Evolutionary conservation across 2,888 invertebrate species (phyloP), one percentile per base, ranked within the genome.

Genomic region (Rhingia rostrata): DNA sequence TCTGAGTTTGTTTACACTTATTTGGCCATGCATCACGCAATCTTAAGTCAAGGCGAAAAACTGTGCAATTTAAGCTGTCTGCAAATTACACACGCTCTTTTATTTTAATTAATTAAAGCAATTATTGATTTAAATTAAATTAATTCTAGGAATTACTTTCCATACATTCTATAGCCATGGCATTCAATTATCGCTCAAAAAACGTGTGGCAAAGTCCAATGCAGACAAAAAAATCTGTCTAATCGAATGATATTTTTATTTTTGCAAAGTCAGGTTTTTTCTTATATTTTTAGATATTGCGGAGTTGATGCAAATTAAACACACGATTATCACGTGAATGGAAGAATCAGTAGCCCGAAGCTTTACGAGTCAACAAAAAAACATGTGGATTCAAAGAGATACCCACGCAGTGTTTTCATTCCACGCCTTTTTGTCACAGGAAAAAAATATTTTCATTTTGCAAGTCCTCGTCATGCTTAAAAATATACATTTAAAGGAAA

Each of bases 231-330:
- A 45, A 45, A 6, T 45, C 12, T 6, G 14, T 49, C 49, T 49
- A 30, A 49, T 30, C 22, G 9, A 49, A 22, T 22, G 22, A 22
- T 22, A 22, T 4, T 32, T 49, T 30, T 9, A 49, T 49, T 49
- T 14, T 9, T 7, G 7, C 49, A 9, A n/a, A 43, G 43, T n/a
- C 12, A 45, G 6, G 5, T 12, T n/a, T n/a, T 3, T 43, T n/a
- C n/a, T 7, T 49, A 4, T 49, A 47, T 47, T 49, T 49, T 49
- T 49, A 49, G 32, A 49, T 4, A 49, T 32, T 49, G 49, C 30
- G 30, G 30, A 49, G 49, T 49, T 30, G 30, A 49, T 49, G 5
- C 4, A 49, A 5, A 9, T 4, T 30, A 9, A 30, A 32, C 30
- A 49, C 49, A 32, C 9, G 10, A 2, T 5, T 49, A 30, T 49